Percentiles rank a stretch among this genome's conserved stretches.
Conservation (phyloP, 2,888 invertebrate species). For the Megastigmus dorsalis region DNA sequence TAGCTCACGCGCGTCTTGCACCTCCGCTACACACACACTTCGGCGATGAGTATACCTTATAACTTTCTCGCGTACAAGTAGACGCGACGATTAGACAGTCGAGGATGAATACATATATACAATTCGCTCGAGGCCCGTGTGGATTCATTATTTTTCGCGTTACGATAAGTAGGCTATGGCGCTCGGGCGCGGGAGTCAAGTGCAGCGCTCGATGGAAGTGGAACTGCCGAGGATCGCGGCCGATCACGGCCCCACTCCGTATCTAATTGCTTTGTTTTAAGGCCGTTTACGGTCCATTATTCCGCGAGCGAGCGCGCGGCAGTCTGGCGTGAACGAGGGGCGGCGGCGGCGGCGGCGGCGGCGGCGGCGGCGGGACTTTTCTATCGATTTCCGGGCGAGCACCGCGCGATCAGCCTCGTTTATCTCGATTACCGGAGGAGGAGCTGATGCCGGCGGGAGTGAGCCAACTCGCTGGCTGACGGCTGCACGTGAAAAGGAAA, state of each 20-base stretch:
- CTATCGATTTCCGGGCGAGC: slow-evolving; percentile 21
- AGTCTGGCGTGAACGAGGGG: slow-evolving; percentile 12
- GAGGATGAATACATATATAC: too few species aligned
- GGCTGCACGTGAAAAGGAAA: too few species aligned
- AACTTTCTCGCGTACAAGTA: slow-evolving; percentile 41
- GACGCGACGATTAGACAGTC: slow-evolving; percentile 22
- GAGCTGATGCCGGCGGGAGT: too few species aligned
- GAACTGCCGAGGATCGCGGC: too few species aligned
- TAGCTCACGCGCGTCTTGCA: slow-evolving; percentile 46
- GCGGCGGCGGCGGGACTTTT: slow-evolving; percentile 3
- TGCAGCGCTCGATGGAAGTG: too few species aligned
- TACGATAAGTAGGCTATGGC: slow-evolving; percentile 47
- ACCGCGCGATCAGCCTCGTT: slow-evolving; percentile 31
- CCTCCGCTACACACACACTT: neutral
- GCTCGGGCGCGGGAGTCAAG: neutral
- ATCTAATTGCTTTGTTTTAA: neutral
- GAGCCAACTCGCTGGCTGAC: too few species aligned
- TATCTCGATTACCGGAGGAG: too few species aligned
- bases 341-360: too few species aligned
- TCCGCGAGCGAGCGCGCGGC: neutral
- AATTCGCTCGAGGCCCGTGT: slow-evolving; percentile 1
- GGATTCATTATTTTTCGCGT: slow-evolving; percentile 9
- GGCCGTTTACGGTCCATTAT: slow-evolving; percentile 28
- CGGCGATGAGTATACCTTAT: neutral
- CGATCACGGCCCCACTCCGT: neutral